Conservation (phyloP, 2,113 vertebrate species). For the Hypocryptadius cinnamomeus region DNA sequence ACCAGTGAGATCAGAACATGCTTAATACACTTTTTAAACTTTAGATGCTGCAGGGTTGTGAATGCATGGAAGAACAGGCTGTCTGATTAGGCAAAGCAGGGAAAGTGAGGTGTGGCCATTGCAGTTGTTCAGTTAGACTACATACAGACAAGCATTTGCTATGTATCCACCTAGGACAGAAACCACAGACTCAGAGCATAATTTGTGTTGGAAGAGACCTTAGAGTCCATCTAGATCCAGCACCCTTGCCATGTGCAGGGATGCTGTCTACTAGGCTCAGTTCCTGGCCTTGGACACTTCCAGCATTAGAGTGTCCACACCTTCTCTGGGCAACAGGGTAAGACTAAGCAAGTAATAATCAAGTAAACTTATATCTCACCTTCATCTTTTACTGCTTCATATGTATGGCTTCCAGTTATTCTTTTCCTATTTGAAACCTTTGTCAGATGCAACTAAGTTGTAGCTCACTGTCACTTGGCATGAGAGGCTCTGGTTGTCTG, state of each 20-base stretch:
- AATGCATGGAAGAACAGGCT: not conserved
- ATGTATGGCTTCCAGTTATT: not conserved
- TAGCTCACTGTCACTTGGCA: not conserved
- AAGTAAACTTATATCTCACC: not conserved
- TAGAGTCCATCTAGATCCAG: not conserved
- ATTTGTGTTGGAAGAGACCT: not conserved
- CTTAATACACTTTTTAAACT: not conserved
- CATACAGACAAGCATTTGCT: not conserved
- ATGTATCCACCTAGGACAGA: not conserved
- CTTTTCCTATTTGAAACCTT: not conserved
- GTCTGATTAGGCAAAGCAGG: not conserved
- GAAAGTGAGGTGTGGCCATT: not conserved
- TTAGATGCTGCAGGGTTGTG: not conserved
- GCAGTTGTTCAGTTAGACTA: not conserved
- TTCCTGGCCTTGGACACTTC: not conserved
- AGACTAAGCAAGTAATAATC: not conserved
- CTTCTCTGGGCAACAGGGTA: not conserved
- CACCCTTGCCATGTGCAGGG: rapidly evolving
- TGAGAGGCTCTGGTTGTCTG: not conserved
- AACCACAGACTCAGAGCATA: not conserved
- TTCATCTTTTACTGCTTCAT: not conserved
- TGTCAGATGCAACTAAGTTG: not conserved
- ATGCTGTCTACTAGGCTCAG: not conserved
- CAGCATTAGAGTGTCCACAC: no score
- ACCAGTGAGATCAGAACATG: not conserved